Conservation (phyloP, 2,888 invertebrate genomes). For the Periphyllus acericola region DNA sequence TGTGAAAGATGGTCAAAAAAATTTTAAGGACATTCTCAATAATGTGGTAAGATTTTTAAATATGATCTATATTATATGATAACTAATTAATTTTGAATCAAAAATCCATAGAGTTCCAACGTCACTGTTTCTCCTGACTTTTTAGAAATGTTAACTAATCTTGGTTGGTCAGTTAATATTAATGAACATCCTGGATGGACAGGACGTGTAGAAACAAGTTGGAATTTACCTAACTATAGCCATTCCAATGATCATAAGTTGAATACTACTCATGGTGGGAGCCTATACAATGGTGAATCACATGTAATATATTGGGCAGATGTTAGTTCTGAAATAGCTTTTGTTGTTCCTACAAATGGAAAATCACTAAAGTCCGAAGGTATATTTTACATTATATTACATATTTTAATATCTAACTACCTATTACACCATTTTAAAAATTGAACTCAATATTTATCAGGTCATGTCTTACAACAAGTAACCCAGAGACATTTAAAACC, state of each 20-base stretch:
- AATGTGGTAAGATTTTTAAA: constrained; percentile 73
- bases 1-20: constrained; percentile 85
- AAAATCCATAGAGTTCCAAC: constrained; percentile 67
- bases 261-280: constrained; percentile 72
- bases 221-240: constrained; percentile 63
- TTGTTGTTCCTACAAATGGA: constrained; percentile 80
- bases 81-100: constrained; percentile 10
- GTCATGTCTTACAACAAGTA: not conserved
- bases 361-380: constrained; percentile 30
- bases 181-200: constrained; percentile 93
- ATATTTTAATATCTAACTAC: not conserved
- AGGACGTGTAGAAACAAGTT: constrained; percentile 74
- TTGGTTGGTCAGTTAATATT: constrained; percentile 90
- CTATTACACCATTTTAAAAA: not conserved
- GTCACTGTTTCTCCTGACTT: constrained; percentile 70
- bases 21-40: constrained; percentile 80
- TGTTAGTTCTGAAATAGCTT: constrained; percentile 92
- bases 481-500: constrained; percentile 35
- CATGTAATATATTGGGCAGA: constrained; percentile 96
- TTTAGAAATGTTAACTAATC: constrained; percentile 73
- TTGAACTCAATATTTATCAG: not conserved
- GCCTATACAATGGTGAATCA: constrained; percentile 83
- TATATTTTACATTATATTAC: constrained; percentile 6
- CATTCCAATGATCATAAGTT: constrained; percentile 38
- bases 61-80: not conserved